Percentiles rank a stretch among this genome's conserved stretches.
Evolutionary conservation across 1,140 invertebrate species (phyloP).

Genomic region (Bradysia coprophila): DNA sequence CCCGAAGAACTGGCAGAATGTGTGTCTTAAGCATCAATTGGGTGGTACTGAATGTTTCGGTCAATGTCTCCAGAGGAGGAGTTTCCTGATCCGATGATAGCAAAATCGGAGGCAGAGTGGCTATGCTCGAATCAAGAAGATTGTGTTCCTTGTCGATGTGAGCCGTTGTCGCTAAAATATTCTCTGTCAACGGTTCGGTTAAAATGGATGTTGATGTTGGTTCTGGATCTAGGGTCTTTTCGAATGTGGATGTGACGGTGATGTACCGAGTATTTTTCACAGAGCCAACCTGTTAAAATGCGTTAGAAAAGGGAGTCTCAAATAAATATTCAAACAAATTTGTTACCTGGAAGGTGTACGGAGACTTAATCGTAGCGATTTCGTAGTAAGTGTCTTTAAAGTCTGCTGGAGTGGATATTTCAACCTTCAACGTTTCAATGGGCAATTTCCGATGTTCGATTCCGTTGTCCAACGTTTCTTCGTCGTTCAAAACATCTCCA

Average conservation of each 20-base stretch:
- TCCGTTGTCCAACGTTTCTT: conserved; percentile 28
- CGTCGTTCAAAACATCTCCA: conserved; percentile 35
- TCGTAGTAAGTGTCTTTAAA: conserved; percentile 69
- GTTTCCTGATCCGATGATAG: conserved; percentile 54
- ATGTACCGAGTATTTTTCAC: conserved; percentile 72
- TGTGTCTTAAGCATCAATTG: conserved; percentile 73
- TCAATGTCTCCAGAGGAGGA: conserved; percentile 68
- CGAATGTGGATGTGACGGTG: conserved; percentile 63
- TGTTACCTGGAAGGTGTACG: conserved; percentile 66
- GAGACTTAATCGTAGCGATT: conserved; percentile 75
- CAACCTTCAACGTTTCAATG: conserved; percentile 61
- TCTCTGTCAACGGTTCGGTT: conserved; percentile 64
- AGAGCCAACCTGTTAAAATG: conserved; percentile 50
- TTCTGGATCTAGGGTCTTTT: conserved; percentile 48
- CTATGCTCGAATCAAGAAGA: conserved; percentile 53
- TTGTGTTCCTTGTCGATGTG: conserved; percentile 52
- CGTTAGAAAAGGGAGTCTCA: too few species aligned
- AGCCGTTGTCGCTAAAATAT: conserved; percentile 61
- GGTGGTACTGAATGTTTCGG: conserved; percentile 77
- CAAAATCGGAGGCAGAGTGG: conserved; percentile 59
- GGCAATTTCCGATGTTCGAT: conserved; percentile 36
- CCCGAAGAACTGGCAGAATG: conserved; percentile 57
- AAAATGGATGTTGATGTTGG: conserved; percentile 32
- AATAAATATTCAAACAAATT: neutral
- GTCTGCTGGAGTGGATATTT: conserved; percentile 68